Evolutionary conservation across 2,113 vertebrate species (phyloP).

Genomic region (Anhinga rufa): DNA sequence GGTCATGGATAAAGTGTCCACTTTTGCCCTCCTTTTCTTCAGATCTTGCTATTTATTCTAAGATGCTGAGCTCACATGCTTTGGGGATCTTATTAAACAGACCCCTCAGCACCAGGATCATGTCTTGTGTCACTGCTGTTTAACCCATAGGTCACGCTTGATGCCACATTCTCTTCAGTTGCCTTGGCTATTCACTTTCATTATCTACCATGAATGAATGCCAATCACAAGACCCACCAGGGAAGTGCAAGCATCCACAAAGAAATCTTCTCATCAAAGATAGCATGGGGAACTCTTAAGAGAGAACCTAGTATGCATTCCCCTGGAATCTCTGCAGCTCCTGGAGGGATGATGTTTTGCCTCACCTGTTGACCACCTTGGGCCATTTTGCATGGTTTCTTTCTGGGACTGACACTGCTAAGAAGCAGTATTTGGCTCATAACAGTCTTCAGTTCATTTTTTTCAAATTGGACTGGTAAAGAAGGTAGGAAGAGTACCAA

Average conservation of each 20-base stretch:
- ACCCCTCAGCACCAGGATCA: not conserved
- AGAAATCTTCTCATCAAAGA: not conserved
- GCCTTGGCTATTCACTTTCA: not conserved
- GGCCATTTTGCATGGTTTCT: not conserved
- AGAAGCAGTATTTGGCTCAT: not conserved
- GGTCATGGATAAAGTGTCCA: fast-evolving
- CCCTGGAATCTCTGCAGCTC: not conserved
- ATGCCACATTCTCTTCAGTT: not conserved
- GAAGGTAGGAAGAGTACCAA: not conserved
- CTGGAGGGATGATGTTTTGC: not conserved
- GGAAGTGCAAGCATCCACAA: not conserved
- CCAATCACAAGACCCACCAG: not conserved
- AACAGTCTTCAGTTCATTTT: not conserved
- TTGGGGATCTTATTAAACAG: not conserved
- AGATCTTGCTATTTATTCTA: not conserved
- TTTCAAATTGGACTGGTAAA: not conserved
- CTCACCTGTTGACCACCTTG: not conserved
- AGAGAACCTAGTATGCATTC: not conserved
- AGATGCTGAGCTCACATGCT: not conserved
- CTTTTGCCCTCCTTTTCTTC: not conserved
- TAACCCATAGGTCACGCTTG: not conserved
- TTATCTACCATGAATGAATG: not conserved
- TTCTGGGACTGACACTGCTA: not conserved
- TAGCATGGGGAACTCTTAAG: not conserved
- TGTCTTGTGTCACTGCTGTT: not conserved